Percentiles rank a stretch among this genome's conserved stretches.
Conservation (phyloP, 2,113 vertebrate genomes). For the Phalacrocorax brasilianus region DNA sequence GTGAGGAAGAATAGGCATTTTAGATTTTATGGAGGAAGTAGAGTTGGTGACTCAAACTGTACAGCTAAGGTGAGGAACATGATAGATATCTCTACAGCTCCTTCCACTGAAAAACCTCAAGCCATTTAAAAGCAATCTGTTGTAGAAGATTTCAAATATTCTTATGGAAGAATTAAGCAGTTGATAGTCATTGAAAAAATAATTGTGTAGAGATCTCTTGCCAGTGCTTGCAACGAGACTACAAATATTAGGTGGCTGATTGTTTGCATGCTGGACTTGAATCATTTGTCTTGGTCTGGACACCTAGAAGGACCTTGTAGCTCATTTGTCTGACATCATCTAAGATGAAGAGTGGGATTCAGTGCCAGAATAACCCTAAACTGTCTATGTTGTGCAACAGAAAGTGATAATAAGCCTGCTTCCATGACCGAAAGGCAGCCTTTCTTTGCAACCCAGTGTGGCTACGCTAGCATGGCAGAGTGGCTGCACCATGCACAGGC, state of each 20-base stretch:
- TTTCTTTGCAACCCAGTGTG: neutral
- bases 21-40: neutral
- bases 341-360: neutral
- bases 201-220: neutral
- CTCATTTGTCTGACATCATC: neutral
- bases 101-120: neutral
- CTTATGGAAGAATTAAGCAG: neutral
- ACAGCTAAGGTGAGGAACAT: neutral
- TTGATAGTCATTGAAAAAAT: neutral
- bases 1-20: neutral
- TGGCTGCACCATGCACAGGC: neutral
- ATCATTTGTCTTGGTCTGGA: neutral
- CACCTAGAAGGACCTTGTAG: neutral
- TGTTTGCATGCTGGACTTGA: neutral
- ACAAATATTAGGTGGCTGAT: neutral
- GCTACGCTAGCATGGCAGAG: accelerated
- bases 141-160: neutral
- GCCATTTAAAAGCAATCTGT: neutral
- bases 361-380: neutral
- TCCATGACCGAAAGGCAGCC: neutral
- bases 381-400: neutral
- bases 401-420: neutral
- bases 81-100: neutral
- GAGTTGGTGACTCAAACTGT: neutral
- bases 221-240: neutral